Evolutionary conservation across 2,113 vertebrate genomes (phyloP), one percentile per base, ranked within the genome.

Genomic region (Hippocampus zosterae): DNA sequence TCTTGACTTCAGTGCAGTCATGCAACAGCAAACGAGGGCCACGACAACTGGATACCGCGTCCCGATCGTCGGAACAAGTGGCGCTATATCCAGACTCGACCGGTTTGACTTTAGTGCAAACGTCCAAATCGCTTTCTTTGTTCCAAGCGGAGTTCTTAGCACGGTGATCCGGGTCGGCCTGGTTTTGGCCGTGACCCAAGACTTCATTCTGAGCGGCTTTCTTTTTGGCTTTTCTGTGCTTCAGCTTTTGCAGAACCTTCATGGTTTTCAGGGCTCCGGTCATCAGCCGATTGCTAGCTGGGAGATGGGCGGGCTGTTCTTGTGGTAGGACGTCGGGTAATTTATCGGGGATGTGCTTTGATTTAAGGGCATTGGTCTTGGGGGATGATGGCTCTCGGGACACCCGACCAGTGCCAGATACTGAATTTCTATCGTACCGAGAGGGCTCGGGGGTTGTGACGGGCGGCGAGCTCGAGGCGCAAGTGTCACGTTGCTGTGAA

Each of bases 241-340:
- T 88, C 50, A 77, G 85, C 48, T 68, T 61, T 66, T 84, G 74
- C 0, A 72, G 78, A n/a, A 91, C 86, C 25, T 89, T 79, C 89
- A 91, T 76, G 25, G 91, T 91, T 67, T 89, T 90, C 44, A 93
- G 83, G 0, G 92, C 92, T 84, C 90, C 85, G 1, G 90, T 92
- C 91, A 93, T 92, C 23, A 93, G 79, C 1, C 90, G 85, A 65
- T 66, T 88, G 75, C 92, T 93, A 29, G 92, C 92, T 11, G 92
- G 91, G 40, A 93, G 91, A 76, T 92, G 84, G 19, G 82, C 75
- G 4, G 81, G 83, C 50, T 77, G 88, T 59, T 85, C 72, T 0
- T 27, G 72, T 10, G 77, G 57, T 27, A 64, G 16, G 10, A 78
- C 55, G 68, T 80, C 66, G n/a, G 50, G 73, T 18, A 78, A 70